Percentiles rank a stretch among this genome's conserved stretches.
Evolutionary conservation across 2,113 vertebrate species (phyloP).

Genomic region (Blennius ocellaris): DNA sequence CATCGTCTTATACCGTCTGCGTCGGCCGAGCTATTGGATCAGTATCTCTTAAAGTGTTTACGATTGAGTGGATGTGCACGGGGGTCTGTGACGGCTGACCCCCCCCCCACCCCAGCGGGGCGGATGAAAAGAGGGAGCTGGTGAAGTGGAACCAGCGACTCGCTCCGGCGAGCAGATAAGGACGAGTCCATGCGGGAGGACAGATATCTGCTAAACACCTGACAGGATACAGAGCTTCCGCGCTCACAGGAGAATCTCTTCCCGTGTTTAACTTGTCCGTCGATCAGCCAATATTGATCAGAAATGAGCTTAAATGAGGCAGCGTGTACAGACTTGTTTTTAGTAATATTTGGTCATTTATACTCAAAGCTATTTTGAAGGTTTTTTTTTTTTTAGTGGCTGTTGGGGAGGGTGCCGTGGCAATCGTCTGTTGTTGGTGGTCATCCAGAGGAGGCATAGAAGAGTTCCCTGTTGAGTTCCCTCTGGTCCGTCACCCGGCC

Average conservation of each 20-base stretch:
- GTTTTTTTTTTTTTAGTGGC: conserved; percentile 46
- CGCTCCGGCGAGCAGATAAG: conserved; percentile 58
- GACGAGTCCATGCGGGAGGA: conserved; percentile 31
- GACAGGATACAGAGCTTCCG: conserved; percentile 53
- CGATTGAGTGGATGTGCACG: conserved; percentile 48
- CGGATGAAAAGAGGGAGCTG: conserved; percentile 50
- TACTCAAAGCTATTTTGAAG: conserved; percentile 2
- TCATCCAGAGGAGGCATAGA: neutral
- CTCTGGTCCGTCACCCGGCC: conserved; percentile 9
- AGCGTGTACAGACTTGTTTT: neutral
- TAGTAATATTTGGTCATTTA: neutral
- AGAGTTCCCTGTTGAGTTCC: neutral
- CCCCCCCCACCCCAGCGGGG: conserved; percentile 1
- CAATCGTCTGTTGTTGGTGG: conserved; percentile 49
- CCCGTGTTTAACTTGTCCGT: neutral
- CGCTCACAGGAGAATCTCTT: neutral
- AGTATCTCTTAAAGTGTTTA: conserved; percentile 40
- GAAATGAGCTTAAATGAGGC: neutral
- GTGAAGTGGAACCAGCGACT: conserved; percentile 60
- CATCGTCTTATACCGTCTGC: conserved; percentile 1
- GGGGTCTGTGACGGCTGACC: conserved; percentile 23
- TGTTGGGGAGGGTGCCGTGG: conserved; percentile 62
- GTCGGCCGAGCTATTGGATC: neutral
- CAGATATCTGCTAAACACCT: conserved; percentile 52
- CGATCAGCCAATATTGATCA: neutral